These are phyloP conservation scores for Erannis defoliaria DNA, from an alignment of 2,888 invertebrate genomes.

Conservation along the genomic window DNA sequence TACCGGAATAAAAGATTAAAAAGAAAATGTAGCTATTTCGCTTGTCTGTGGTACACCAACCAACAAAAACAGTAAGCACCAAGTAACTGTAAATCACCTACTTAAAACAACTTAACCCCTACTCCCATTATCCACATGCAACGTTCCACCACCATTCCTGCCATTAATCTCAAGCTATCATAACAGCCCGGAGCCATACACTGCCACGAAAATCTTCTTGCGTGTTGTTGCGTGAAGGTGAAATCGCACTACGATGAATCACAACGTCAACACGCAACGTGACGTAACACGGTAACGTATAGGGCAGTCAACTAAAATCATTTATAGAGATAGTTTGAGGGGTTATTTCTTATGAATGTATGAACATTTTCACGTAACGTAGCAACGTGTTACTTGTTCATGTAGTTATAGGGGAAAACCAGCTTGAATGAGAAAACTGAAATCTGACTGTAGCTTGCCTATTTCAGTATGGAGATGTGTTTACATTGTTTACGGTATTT, in stretches of 20 bases:
- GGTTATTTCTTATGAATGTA: too few relatives aligned
- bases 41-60: background rate
- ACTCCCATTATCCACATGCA: constrained; percentile 30
- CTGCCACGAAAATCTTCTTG: constrained; percentile 25
- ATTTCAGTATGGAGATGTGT: too few relatives aligned
- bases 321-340: too few relatives aligned
- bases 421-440: too few relatives aligned
- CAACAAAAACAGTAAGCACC: constrained; percentile 16
- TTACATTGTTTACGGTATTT: too few relatives aligned
- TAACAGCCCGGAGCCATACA: constrained; percentile 32
- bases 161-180: constrained; percentile 31
- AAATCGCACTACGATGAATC: background rate
- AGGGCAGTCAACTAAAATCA: too few relatives aligned
- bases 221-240: constrained; percentile 52
- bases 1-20: too few relatives aligned
- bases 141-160: constrained; percentile 26
- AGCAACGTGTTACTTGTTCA: too few relatives aligned
- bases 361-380: too few relatives aligned
- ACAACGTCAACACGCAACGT: background rate
- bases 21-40: too few relatives aligned
- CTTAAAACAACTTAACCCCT: constrained; percentile 23
- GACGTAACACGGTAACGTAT: background rate
- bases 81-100: background rate
- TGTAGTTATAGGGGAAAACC: too few relatives aligned
- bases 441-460: too few relatives aligned